These are phyloP conservation scores for Urocynchramus pylzowi DNA, from an alignment of 2,113 vertebrate species.

Conservation along the genomic window DNA sequence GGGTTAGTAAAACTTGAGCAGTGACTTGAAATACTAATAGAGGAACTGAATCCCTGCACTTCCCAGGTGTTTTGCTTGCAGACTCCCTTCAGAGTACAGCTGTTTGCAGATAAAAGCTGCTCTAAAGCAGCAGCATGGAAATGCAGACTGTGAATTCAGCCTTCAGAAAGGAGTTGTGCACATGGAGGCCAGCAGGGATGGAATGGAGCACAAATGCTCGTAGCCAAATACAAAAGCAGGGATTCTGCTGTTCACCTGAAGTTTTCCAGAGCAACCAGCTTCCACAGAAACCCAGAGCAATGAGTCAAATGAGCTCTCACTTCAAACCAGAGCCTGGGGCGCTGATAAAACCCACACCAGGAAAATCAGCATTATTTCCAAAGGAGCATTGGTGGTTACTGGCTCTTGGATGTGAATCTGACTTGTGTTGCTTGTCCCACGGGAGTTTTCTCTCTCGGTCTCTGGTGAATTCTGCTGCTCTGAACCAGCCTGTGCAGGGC, in stretches of 20 bases:
- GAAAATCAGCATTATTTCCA: background rate
- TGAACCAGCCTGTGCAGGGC: fast-evolving
- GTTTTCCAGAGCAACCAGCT: background rate
- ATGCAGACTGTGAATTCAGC: background rate
- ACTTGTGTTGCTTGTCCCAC: background rate
- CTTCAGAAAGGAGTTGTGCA: background rate
- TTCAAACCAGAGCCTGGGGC: background rate
- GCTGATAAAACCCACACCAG: background rate
- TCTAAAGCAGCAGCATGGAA: background rate
- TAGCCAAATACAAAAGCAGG: background rate
- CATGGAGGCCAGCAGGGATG: background rate
- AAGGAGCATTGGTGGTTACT: background rate
- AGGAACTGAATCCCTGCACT: background rate
- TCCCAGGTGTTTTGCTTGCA: background rate
- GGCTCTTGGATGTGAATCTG: background rate
- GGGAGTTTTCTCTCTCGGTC: background rate
- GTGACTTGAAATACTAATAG: background rate
- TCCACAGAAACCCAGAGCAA: background rate
- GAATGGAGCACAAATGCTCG: background rate
- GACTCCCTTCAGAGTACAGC: background rate
- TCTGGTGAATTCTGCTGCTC: background rate
- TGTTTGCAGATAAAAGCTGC: background rate
- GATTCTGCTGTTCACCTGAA: background rate
- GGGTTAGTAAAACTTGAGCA: background rate
- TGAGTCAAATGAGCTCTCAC: background rate